phyloP scores from a whole-genome alignment of 2,888 invertebrate species.

The Rotaria magnacalcarata region DNA sequence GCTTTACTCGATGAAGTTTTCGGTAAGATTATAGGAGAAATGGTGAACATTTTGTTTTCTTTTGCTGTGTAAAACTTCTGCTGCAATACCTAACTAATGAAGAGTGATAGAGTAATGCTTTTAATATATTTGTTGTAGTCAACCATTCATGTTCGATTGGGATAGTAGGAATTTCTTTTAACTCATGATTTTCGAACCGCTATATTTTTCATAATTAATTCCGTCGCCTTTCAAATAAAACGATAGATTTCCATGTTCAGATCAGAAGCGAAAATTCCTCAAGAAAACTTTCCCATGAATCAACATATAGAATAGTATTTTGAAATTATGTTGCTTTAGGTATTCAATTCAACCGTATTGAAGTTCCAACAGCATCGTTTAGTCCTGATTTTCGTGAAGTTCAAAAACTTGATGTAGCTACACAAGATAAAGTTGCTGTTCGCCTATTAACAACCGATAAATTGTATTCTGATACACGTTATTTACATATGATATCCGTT shows the following conservation, averaged over 20 bases:
- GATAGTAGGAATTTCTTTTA: too few relatives aligned
- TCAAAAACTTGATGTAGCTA: background rate
- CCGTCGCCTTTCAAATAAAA: too few relatives aligned
- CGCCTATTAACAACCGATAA: background rate
- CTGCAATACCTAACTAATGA: too few relatives aligned
- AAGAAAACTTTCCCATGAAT: background rate
- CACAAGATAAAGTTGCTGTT: background rate
- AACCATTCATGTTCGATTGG: too few relatives aligned
- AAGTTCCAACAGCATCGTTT: slow-evolving; percentile 10
- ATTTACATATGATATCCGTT: background rate
- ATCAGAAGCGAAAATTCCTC: slow-evolving; percentile 54
- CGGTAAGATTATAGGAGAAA: slow-evolving; percentile 64
- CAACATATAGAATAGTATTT: too few relatives aligned
- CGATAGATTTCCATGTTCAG: too few relatives aligned
- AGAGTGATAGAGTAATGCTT: too few relatives aligned
- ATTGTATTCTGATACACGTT: slow-evolving; percentile 33
- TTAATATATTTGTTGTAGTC: too few relatives aligned
- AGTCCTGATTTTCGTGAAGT: background rate
- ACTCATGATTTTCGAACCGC: too few relatives aligned
- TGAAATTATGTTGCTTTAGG: background rate
- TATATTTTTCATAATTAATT: too few relatives aligned
- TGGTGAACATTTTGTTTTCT: too few relatives aligned
- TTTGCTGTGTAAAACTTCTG: too few relatives aligned
- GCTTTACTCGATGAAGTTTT: slow-evolving; percentile 92
- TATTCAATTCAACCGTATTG: slow-evolving; percentile 34